Evolutionary conservation across 2,888 invertebrate genomes (phyloP).

Genomic region (Linyphia triangularis): DNA sequence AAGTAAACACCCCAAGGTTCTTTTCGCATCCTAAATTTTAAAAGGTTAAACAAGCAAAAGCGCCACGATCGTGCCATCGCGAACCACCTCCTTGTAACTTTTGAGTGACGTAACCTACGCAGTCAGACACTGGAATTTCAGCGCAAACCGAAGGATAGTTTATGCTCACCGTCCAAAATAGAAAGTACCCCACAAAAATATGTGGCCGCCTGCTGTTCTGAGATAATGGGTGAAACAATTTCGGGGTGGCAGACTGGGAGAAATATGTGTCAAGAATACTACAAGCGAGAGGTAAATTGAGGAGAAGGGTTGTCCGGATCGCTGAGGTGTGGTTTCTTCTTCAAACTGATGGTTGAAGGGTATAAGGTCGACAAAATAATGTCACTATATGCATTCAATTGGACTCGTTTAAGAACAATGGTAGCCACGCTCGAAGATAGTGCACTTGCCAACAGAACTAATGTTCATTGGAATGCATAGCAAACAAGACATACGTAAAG

Average conservation of each 20-base stretch:
- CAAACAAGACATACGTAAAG: too few relatives aligned
- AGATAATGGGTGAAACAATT: not conserved
- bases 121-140: not conserved
- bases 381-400: too few relatives aligned
- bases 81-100: not conserved
- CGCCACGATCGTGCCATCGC: not conserved
- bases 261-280: constrained; percentile 27
- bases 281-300: not conserved
- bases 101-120: constrained; percentile 1
- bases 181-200: not conserved
- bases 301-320: not conserved
- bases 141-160: not conserved
- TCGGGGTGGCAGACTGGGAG: constrained; percentile 23
- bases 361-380: too few relatives aligned
- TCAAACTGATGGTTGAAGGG: not conserved
- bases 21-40: too few relatives aligned
- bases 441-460: too few relatives aligned
- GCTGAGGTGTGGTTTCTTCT: not conserved
- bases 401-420: too few relatives aligned
- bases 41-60: not conserved
- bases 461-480: too few relatives aligned
- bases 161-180: constrained; percentile 31
- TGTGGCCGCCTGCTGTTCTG: not conserved
- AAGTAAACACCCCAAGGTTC: too few relatives aligned
- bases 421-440: too few relatives aligned